Base-by-base conservation (phyloP, 2,113 vertebrate species). In the Corvus hawaiiensis region DNA sequence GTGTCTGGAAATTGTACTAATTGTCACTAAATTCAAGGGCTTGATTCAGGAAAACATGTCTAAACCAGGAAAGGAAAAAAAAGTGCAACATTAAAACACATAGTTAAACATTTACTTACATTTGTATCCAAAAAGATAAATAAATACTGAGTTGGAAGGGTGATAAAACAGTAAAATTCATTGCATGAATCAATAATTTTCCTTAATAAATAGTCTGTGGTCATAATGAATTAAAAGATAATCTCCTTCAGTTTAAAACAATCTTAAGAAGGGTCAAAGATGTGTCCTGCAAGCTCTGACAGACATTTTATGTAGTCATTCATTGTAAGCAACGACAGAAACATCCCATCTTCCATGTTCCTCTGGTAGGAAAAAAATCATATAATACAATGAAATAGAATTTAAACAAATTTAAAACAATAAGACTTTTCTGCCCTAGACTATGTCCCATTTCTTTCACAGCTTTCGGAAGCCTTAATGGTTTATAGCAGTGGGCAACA, bases 361-460 rank as follows among this genome's bases (percentile, higher is more conserved):
- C 43, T 84, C 52, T 78, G 22, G 33, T 46, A 79, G 49, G 68
- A 90, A 39, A 88, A 82, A 84, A 71, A 46, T 44, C 30, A 77
- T 20, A 55, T 3, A 39, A 88, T 18, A 66, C 19, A 63, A 46
- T 43, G 7, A 71, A 85, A 80, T 55, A 62, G 20, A 37, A 76
- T 72, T 18, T 10, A 48, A 79, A 55, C 22, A 87, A 32, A 73
- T 52, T 56, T 11, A 59, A 91, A 84, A 43, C 23, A 48, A 11
- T 44, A 33, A 59, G 14, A 80, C 4, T 78, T 55, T 82, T 89
- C 61, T 73, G 18, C 35, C 39, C 51, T 44, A 78, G n/a, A 80
- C 10, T 52, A 1, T 32, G 12, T 24, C 44, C 26, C 0, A 0
- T 72, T 52, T 32, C 28, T 56, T 89, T 88, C 2, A 64, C 56